Base-by-base conservation (phyloP, 2,888 invertebrate genomes). In the Drosophila pseudotalamancana region DNA sequence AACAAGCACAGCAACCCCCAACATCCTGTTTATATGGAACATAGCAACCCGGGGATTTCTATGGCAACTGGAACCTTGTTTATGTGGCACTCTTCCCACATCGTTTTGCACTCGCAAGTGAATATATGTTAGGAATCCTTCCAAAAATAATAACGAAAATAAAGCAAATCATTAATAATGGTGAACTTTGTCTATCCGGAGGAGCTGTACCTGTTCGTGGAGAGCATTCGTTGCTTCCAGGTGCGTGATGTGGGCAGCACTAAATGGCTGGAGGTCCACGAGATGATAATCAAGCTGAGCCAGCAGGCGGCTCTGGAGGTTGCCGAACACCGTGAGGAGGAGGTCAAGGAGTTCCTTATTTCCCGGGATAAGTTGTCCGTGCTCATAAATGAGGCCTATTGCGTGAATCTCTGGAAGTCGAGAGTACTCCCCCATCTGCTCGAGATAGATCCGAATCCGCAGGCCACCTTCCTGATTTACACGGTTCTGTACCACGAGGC, bases 221-320 rank as follows among this genome's bases (percentile, higher is more conserved):
- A 96, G 87, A 94, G 95, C 73, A 93, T 97, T 90, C 92, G 93
- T 71, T 92, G 94, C 23, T 94, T 94, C 63, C 92, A 93, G 32
- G 92, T 97, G 25, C 93, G 94, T 67, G 93, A 93, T 66, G 92
- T 97, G 64, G 97, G 96, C 46, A 94, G 93, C 45, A 92, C 92
- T 79, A 96, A 95, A 50, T 97, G 97, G 97, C 92, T 96, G 42
- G 95, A 96, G 77, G 94, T 94, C 92, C 97, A 98, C 88, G 95
- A 96, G 88, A 93, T 95, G 80, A 90, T 97, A 6, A 95, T 97
- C 87, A 96, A 97, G 90, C 90, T 98, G 9, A 96, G 96, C 87
- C 97, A 98, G 90, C 97, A 98, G 92, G 97, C 97, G 1, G 94
- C 96, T 37, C 90, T 97, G 35, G 97, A 97, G 92, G 96, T 96